Conservation (phyloP, 2,888 invertebrate species). For the Tubulanus polymorphus region DNA sequence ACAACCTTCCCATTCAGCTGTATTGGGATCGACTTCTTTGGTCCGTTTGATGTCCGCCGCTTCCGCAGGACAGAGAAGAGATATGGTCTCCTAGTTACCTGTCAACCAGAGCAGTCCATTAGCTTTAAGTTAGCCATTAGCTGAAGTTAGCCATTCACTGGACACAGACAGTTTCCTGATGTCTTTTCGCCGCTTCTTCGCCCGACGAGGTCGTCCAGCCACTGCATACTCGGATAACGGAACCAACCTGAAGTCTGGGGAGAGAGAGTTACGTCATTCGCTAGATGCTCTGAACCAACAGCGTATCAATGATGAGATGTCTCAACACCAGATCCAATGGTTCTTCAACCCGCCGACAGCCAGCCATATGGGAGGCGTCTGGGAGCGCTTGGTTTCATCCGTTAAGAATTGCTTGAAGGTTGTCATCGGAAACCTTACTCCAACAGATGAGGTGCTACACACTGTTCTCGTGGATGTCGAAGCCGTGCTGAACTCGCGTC, state of each 20-base stretch:
- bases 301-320: background rate
- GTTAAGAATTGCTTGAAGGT: too few relatives aligned
- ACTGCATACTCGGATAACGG: conserved; percentile 13
- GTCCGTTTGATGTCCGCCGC: conserved; percentile 1
- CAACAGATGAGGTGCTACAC: too few relatives aligned
- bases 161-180: conserved; percentile 8
- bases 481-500: too few relatives aligned
- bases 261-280: background rate
- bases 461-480: too few relatives aligned
- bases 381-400: too few relatives aligned
- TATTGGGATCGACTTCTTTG: conserved; percentile 9
- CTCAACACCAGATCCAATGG: too few relatives aligned
- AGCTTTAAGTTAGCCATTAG: too few relatives aligned
- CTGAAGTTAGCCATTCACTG: background rate
- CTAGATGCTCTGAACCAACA: conserved; percentile 2
- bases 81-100: conserved; percentile 7
- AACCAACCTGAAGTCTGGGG: conserved; percentile 19
- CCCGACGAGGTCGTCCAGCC: background rate
- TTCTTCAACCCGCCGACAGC: too few relatives aligned
- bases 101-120: conserved; percentile 5
- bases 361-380: too few relatives aligned
- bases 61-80: background rate
- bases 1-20: background rate
- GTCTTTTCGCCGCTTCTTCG: background rate
- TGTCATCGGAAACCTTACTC: too few relatives aligned